These are phyloP conservation scores for Graphium colonna DNA, from an alignment of 2,888 invertebrate species.

Conservation along the genomic window DNA sequence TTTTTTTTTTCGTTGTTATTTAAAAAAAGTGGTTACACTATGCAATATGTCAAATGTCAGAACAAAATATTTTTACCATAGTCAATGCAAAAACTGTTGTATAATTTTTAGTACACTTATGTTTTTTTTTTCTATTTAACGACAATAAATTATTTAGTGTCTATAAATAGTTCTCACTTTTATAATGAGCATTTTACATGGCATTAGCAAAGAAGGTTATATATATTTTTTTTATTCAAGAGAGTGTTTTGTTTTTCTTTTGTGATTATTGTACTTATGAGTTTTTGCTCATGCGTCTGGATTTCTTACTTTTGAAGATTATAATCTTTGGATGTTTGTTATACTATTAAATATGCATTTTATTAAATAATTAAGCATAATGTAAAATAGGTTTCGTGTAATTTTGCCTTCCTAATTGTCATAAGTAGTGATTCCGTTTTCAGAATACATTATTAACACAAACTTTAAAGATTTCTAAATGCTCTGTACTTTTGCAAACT, in stretches of 20 bases:
- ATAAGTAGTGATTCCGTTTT: conserved; percentile 31
- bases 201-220: background rate
- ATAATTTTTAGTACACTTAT: conserved; percentile 6
- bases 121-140: background rate
- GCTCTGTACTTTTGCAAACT: too few relatives aligned
- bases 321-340: conserved; percentile 19
- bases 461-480: too few relatives aligned
- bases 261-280: conserved; percentile 71
- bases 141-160: background rate
- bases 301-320: conserved; percentile 3
- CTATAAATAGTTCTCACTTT: background rate
- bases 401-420: conserved; percentile 14
- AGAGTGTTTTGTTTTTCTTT: conserved; percentile 41
- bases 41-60: background rate
- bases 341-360: conserved; percentile 21
- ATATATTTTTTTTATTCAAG: conserved; percentile 12
- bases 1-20: too few relatives aligned
- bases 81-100: conserved; percentile 23
- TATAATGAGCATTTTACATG: conserved; percentile 13
- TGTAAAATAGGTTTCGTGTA: conserved; percentile 5
- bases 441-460: conserved; percentile 2
- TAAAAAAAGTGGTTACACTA: background rate
- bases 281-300: conserved; percentile 43
- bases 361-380: background rate
- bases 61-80: background rate